Conservation (phyloP, 30 jellyfish, hydroid and myxozoan genomes). For the Pseudorhiza aurosa region DNA sequence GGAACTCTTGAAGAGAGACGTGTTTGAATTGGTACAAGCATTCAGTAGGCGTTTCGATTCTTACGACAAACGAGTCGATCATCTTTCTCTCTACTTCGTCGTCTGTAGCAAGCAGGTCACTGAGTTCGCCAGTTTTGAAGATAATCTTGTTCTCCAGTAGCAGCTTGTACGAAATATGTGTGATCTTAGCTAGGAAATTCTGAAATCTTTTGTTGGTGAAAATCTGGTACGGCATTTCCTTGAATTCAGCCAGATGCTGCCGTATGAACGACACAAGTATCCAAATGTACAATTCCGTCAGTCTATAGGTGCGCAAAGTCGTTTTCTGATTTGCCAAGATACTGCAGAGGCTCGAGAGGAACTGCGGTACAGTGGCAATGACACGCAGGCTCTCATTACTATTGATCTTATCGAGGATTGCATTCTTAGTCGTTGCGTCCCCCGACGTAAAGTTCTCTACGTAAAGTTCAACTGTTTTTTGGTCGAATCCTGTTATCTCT, state of each 20-base stretch:
- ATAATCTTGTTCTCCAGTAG: background rate
- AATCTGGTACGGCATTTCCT: conserved; percentile 22
- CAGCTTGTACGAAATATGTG: conserved; percentile 17
- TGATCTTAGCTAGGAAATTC: conserved; percentile 1
- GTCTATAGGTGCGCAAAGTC: background rate
- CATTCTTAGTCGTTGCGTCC: background rate
- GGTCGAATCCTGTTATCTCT: conserved; percentile 27
- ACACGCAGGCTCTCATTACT: conserved; percentile 4
- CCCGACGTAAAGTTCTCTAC: conserved; percentile 25
- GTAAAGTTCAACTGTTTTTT: background rate
- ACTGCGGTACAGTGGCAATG: conserved; percentile 39
- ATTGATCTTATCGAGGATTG: background rate
- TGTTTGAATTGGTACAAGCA: conserved; percentile 44
- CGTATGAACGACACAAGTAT: conserved; percentile 19
- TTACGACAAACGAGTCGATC: conserved; percentile 30
- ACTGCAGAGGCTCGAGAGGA: conserved; percentile 36
- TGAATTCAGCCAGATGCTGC: conserved; percentile 23
- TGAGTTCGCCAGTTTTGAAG: conserved; percentile 14
- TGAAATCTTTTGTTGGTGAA: background rate
- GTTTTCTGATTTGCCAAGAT: conserved; percentile 14
- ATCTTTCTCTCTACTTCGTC: conserved; percentile 18
- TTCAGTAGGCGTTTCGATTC: conserved; percentile 23
- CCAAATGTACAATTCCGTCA: conserved; percentile 47
- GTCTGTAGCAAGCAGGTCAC: background rate
- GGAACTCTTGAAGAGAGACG: conserved; percentile 35